Evolutionary conservation across 2,888 invertebrate species (phyloP).

Genomic region (Rugalucina vietnamica): DNA sequence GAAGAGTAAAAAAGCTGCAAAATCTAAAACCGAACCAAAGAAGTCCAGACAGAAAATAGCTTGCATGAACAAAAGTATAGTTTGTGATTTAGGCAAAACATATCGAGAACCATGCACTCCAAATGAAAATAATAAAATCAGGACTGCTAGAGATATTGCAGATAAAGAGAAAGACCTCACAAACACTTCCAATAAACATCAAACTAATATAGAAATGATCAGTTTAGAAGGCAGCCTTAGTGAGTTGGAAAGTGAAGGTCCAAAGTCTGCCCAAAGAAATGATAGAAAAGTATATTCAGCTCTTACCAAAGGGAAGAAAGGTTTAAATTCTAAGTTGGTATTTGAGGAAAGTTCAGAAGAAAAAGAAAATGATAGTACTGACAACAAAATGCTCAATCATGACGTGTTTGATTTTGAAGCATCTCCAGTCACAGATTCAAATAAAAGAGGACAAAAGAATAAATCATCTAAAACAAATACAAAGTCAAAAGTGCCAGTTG

Average conservation of each 20-base stretch:
- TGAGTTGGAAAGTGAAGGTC: no score
- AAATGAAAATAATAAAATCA: not conserved
- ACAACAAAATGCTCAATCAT: not conserved
- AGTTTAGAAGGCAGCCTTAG: no score
- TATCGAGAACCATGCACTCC: not conserved
- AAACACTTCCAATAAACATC: no score
- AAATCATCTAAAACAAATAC: not conserved
- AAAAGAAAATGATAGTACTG: not conserved
- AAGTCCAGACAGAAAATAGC: slow-evolving; percentile 12
- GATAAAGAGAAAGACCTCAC: no score
- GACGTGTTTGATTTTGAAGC: slow-evolving; percentile 4
- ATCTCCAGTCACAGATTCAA: not conserved
- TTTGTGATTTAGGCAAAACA: not conserved
- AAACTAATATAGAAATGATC: no score
- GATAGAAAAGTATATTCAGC: no score
- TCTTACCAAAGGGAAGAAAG: no score
- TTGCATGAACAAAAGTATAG: not conserved
- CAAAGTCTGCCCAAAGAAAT: no score
- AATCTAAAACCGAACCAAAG: slow-evolving; percentile 34
- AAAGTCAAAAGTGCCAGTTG: not conserved
- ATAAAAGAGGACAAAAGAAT: not conserved
- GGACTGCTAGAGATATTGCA: not conserved
- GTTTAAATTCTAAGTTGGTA: no score
- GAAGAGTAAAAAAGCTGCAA: not conserved
- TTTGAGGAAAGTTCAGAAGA: not conserved